Conservation (phyloP, 2,888 invertebrate species). For the Dusona sp. region DNA sequence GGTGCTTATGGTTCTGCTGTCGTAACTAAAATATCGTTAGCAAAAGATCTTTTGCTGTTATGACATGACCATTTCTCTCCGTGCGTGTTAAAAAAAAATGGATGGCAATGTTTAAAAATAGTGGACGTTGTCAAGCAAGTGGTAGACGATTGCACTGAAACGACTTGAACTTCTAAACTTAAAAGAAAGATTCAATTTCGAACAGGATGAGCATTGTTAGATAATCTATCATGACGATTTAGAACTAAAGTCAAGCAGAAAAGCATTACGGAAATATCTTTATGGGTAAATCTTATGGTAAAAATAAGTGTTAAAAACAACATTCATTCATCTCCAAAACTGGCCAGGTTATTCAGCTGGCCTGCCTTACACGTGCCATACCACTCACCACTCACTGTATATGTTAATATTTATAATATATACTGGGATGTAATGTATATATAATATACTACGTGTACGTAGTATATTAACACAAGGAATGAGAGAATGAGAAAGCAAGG, state of each 20-base stretch:
- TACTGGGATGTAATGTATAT: not conserved
- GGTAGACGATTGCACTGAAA: not conserved
- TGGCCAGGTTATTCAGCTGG: not conserved
- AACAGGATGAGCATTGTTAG: not conserved
- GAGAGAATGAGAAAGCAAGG: slow-evolving; percentile 45
- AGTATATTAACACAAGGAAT: slow-evolving; percentile 26
- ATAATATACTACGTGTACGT: not conserved
- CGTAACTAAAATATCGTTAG: too few species aligned
- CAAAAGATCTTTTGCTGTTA: too few species aligned
- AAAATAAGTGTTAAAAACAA: not conserved
- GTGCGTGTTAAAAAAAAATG: not conserved
- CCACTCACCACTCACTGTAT: too few species aligned
- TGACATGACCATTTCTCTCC: too few species aligned
- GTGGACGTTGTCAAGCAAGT: not conserved
- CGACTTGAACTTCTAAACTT: not conserved
- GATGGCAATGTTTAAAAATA: not conserved
- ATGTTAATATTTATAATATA: slow-evolving; percentile 28
- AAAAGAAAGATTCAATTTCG: not conserved
- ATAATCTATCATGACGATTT: not conserved
- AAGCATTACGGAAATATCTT: not conserved
- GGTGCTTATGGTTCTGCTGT: too few species aligned
- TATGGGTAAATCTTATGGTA: not conserved
- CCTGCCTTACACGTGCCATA: too few species aligned
- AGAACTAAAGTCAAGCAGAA: not conserved
- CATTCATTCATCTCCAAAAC: not conserved